Conservation (phyloP, 2,113 vertebrate species). For the Athene cunicularia region DNA sequence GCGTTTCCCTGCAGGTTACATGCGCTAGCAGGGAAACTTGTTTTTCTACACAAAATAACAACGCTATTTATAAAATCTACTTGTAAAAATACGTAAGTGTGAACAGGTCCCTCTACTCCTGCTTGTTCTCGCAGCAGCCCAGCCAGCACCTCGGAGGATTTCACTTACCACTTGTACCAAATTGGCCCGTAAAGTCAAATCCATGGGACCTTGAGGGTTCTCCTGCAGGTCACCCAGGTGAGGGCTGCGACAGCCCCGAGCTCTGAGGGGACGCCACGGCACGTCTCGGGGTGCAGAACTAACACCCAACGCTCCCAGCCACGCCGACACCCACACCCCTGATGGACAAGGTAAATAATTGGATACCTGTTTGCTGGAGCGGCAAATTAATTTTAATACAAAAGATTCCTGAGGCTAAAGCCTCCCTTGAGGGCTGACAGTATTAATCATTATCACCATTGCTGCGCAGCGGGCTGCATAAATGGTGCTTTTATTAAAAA, state of each 20-base stretch:
- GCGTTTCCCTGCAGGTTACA: too few relatives aligned
- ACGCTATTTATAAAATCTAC: background rate
- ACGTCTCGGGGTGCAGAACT: fast-evolving
- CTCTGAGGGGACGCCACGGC: background rate
- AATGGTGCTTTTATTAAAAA: too few relatives aligned
- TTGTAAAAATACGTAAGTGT: fast-evolving
- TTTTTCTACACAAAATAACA: background rate
- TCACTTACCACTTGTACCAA: fast-evolving
- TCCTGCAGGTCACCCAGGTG: background rate
- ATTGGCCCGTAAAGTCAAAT: background rate
- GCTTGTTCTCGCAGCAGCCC: background rate
- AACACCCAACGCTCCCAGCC: background rate
- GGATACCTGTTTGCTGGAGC: background rate
- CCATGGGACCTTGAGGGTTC: background rate
- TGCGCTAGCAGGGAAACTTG: fast-evolving
- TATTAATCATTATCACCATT: background rate
- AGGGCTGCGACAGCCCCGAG: background rate
- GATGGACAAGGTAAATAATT: background rate
- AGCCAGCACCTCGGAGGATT: background rate
- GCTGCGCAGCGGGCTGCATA: background rate
- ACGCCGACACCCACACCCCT: fast-evolving
- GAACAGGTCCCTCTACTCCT: background rate
- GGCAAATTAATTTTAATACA: background rate
- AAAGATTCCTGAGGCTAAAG: background rate
- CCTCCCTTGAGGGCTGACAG: background rate